Evolutionary conservation across 2,797 vertebrate species (phyloP).

Genomic region (Micrastur ruficollis): DNA sequence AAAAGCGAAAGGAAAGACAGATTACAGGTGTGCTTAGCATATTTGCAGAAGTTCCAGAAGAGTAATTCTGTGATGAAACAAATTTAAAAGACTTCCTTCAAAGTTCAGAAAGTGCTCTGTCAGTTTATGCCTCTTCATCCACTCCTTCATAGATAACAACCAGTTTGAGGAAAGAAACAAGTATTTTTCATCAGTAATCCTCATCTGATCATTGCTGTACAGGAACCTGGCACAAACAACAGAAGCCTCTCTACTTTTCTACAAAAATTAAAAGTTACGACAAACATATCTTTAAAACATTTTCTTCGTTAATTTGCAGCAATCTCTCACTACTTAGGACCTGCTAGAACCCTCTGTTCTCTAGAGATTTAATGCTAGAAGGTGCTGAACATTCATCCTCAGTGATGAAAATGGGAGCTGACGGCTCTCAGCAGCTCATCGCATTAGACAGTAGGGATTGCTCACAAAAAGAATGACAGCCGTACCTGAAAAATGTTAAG

Average conservation of each 20-base stretch:
- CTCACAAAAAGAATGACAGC: not conserved
- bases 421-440: not conserved
- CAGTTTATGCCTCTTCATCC: not conserved
- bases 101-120: not conserved
- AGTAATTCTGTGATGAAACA: not conserved
- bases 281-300: not conserved
- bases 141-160: not conserved
- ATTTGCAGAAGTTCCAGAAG: not conserved
- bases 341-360: not conserved
- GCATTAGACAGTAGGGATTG: not conserved
- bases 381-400: not conserved
- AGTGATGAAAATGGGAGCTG: not conserved
- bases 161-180: not conserved
- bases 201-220: not conserved
- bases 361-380: not conserved
- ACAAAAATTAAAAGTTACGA: not conserved
- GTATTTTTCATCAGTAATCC: not conserved
- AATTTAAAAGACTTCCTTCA: not conserved
- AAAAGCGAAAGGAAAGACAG: not conserved
- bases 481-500: not conserved
- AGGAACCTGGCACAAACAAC: not conserved
- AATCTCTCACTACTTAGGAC: not conserved
- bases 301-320: not conserved
- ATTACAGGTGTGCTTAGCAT: not conserved
- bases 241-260: not conserved